These are phyloP conservation scores for Embiotoca jacksoni DNA, from an alignment of 2,113 vertebrate genomes.

Conservation along the genomic window DNA sequence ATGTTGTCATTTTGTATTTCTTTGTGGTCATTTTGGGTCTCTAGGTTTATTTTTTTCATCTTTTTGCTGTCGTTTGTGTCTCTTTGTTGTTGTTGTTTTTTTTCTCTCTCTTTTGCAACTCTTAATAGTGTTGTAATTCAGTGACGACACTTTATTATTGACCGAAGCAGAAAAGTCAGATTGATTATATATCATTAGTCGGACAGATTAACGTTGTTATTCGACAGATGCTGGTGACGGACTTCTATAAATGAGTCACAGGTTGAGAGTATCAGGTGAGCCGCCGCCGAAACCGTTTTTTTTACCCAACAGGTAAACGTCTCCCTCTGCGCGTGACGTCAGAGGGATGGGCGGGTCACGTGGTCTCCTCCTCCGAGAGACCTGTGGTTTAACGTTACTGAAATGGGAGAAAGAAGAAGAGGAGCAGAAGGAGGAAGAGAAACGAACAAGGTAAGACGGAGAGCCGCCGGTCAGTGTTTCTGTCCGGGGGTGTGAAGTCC, in stretches of 20 bases:
- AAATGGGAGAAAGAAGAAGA: slow-evolving; percentile 40
- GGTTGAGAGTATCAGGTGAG: no score
- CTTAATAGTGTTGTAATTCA: not conserved
- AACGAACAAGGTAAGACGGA: slow-evolving; percentile 51
- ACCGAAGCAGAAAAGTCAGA: no score
- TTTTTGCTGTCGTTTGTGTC: not conserved
- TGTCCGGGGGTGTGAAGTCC: no score
- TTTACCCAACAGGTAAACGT: slow-evolving; percentile 43
- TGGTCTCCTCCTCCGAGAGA: slow-evolving; percentile 42
- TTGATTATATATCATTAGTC: no score
- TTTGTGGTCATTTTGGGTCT: not conserved
- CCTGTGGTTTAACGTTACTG: slow-evolving; percentile 59
- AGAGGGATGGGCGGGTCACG: slow-evolving; percentile 77
- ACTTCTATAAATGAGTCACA: no score
- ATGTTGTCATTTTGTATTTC: not conserved
- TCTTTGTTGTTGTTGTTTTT: not conserved
- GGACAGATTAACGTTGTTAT: no score
- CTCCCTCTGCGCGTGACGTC: slow-evolving; percentile 50
- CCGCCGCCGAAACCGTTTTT: no score
- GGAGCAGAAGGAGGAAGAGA: slow-evolving; percentile 12
- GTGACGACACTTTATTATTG: no score
- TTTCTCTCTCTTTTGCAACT: not conserved
- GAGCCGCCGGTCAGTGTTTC: not conserved
- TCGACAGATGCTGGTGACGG: no score
- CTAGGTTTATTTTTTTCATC: no score